Evolutionary conservation across 2,797 vertebrate genomes (phyloP).

Genomic region (Glossophaga mutica): DNA sequence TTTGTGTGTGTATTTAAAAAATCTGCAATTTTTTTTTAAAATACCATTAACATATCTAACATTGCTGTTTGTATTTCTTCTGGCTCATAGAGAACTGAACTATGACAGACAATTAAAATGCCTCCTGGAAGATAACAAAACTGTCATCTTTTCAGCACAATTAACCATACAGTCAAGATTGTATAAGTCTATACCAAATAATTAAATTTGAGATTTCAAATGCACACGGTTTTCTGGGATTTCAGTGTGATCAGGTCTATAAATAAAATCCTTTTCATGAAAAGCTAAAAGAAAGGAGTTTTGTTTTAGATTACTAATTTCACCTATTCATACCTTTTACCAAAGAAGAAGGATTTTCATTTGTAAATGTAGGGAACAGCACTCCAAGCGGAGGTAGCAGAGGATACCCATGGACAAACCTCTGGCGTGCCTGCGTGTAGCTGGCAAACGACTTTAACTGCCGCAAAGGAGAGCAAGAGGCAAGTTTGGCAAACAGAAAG

Average conservation of each 20-base stretch:
- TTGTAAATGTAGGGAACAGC: not conserved
- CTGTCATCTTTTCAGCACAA: constrained; percentile 1
- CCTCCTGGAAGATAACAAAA: not conserved
- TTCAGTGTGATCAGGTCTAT: not conserved
- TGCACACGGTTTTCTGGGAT: not conserved
- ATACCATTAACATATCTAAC: not conserved
- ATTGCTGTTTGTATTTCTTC: not conserved
- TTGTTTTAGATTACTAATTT: not conserved
- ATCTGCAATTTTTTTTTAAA: constrained; percentile 35
- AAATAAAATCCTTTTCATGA: not conserved
- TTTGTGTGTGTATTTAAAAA: not conserved
- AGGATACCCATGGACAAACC: not conserved
- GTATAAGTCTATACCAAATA: not conserved
- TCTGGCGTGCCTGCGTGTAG: rapidly evolving
- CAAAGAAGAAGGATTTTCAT: not conserved
- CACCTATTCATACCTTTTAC: not conserved
- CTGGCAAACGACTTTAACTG: not conserved
- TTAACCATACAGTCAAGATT: not conserved
- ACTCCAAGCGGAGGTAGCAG: not conserved
- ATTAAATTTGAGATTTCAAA: not conserved
- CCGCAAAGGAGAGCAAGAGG: not conserved
- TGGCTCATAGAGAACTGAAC: not conserved
- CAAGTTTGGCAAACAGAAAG: not conserved
- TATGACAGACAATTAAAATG: not conserved
- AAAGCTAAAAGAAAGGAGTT: not conserved